Conservation (phyloP, 2,113 vertebrate genomes). For the Vimba vimba region DNA sequence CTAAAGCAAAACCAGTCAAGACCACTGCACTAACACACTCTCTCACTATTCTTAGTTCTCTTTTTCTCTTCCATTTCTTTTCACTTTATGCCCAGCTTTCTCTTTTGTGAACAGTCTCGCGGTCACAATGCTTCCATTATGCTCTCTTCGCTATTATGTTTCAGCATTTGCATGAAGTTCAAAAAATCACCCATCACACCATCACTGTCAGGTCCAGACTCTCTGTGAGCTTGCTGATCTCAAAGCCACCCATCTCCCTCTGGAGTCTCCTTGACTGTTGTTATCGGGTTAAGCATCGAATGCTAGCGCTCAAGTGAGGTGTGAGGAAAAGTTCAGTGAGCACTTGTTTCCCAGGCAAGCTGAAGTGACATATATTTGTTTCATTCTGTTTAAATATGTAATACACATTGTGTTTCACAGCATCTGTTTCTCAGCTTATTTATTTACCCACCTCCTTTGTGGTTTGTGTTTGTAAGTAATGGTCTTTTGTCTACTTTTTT, state of each 20-base stretch:
- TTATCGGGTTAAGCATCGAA: not conserved
- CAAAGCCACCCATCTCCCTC: not conserved
- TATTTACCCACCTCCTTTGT: not conserved
- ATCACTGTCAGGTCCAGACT: not conserved
- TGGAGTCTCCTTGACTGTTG: conserved; percentile 15
- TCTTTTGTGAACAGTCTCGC: not conserved
- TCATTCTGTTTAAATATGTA: not conserved
- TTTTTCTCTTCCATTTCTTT: not conserved
- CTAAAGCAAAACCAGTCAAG: not conserved
- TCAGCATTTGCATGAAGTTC: conserved; percentile 37
- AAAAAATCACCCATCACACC: conserved; percentile 1
- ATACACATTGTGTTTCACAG: conserved; percentile 2
- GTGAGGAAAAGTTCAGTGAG: conserved; percentile 21
- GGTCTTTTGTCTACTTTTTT: no score
- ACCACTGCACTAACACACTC: not conserved
- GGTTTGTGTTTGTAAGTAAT: not conserved
- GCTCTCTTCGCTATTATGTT: conserved; percentile 16
- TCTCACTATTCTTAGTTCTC: not conserved
- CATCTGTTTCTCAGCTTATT: not conserved
- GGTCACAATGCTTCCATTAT: conserved; percentile 26
- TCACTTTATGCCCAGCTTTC: not conserved
- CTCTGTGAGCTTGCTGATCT: conserved; percentile 11
- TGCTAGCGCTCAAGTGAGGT: conserved; percentile 3
- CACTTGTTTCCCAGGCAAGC: conserved; percentile 17
- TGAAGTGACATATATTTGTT: conserved; percentile 8